Conservation (phyloP, 2,113 vertebrate genomes). For the Hippopotamus amphibius region DNA sequence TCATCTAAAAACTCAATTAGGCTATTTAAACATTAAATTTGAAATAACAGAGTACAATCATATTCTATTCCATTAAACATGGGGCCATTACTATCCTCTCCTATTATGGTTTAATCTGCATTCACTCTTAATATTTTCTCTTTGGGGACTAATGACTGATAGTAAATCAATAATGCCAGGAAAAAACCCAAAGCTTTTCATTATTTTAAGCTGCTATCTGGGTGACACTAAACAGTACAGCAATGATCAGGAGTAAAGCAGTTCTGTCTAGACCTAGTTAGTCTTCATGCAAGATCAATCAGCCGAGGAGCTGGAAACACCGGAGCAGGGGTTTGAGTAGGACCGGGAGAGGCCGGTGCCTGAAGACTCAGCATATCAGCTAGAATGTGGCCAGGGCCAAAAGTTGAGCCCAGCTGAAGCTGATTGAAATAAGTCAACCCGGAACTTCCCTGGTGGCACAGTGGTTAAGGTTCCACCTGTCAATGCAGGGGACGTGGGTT, state of each 20-base stretch:
- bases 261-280: constrained; percentile 62
- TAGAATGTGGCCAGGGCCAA: background rate
- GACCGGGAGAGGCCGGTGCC: background rate
- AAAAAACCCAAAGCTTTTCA: constrained; percentile 66
- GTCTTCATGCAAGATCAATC: constrained; percentile 54
- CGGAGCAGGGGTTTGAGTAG: background rate
- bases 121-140: constrained; percentile 69
- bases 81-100: background rate
- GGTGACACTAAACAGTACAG: constrained; percentile 47
- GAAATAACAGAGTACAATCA: constrained; percentile 20
- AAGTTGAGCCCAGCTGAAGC: background rate
- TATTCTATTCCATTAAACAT: constrained; percentile 53
- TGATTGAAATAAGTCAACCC: background rate
- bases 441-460: too few relatives aligned
- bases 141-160: constrained; percentile 70
- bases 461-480: too few relatives aligned
- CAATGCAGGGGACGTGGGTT: too few relatives aligned
- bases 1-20: constrained; percentile 17
- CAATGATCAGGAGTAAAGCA: constrained; percentile 24
- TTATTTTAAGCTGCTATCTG: constrained; percentile 73
- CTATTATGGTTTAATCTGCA: constrained; percentile 47
- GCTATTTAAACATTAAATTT: constrained; percentile 18
- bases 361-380: background rate
- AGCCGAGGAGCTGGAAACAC: background rate
- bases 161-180: constrained; percentile 71